Conservation (phyloP, 2,113 vertebrate species). For the Vulpes ferrilata region DNA sequence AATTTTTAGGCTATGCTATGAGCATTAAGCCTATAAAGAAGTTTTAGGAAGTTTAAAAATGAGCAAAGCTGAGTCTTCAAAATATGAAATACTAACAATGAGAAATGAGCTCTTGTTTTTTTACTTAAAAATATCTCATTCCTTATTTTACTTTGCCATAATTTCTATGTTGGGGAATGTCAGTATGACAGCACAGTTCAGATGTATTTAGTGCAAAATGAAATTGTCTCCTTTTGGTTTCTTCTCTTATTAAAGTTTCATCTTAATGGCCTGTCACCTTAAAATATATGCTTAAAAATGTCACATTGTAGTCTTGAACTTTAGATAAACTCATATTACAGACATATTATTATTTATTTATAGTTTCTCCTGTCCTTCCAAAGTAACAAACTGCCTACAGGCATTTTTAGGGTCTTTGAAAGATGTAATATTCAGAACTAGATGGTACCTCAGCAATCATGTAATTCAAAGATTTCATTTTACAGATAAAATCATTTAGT, state of each 20-base stretch:
- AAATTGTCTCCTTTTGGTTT: conserved; percentile 78
- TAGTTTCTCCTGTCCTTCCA: conserved; percentile 56
- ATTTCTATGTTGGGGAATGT: conserved; percentile 39
- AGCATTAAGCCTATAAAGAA: neutral
- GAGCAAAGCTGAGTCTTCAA: neutral
- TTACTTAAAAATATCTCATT: neutral
- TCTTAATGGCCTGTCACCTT: conserved; percentile 85
- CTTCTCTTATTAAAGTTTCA: conserved; percentile 85
- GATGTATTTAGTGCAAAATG: conserved; percentile 81
- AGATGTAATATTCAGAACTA: neutral
- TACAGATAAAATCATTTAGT: neutral
- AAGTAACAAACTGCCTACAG: conserved; percentile 43
- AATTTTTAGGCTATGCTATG: neutral
- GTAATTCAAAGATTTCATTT: neutral
- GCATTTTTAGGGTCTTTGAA: conserved; percentile 20
- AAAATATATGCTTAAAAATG: conserved; percentile 80
- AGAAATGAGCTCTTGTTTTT: neutral
- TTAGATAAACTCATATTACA: conserved; percentile 54
- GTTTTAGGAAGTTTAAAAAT: neutral
- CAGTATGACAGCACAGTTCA: conserved; percentile 72
- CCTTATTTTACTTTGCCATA: conserved; percentile 51
- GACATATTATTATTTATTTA: conserved; percentile 84
- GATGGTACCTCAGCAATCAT: neutral
- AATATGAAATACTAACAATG: neutral
- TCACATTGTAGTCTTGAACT: conserved; percentile 69